A percentile compares a stretch with the other conserved stretches of the same genome.
phyloP scores from a whole-genome alignment of 2,113 vertebrate species.

The Asarcornis scutulata region DNA sequence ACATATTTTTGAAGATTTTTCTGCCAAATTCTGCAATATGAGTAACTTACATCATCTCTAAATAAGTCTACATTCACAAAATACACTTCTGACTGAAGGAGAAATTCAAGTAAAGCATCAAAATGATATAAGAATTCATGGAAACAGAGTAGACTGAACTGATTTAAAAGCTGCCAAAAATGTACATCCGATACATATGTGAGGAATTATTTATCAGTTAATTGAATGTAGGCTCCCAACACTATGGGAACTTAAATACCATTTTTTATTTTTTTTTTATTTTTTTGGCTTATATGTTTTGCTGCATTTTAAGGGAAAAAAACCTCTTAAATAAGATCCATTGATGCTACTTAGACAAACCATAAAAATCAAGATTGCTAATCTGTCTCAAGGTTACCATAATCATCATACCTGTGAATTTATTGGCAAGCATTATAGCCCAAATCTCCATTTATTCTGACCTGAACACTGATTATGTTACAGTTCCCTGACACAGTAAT shows the following conservation, averaged over 20 bases:
- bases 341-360: neutral
- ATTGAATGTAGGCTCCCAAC: neutral
- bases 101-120: neutral
- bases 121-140: neutral
- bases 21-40: neutral
- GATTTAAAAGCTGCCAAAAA: neutral
- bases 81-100: neutral
- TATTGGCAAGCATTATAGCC: neutral
- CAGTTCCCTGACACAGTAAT: neutral
- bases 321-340: neutral
- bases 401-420: neutral
- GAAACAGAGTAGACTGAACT: neutral
- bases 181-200: fast-evolving
- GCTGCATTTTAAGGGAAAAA: neutral
- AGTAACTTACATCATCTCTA: neutral
- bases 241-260: neutral
- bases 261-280: neutral
- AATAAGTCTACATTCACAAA: neutral
- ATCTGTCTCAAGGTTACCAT: neutral
- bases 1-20: neutral
- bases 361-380: neutral
- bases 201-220: neutral
- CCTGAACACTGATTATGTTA: neutral
- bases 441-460: neutral
- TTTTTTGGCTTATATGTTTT: neutral